Percentiles rank a stretch among this genome's conserved stretches.
Conservation (phyloP, 1,140 invertebrate genomes). For the Coelopa frigida region DNA sequence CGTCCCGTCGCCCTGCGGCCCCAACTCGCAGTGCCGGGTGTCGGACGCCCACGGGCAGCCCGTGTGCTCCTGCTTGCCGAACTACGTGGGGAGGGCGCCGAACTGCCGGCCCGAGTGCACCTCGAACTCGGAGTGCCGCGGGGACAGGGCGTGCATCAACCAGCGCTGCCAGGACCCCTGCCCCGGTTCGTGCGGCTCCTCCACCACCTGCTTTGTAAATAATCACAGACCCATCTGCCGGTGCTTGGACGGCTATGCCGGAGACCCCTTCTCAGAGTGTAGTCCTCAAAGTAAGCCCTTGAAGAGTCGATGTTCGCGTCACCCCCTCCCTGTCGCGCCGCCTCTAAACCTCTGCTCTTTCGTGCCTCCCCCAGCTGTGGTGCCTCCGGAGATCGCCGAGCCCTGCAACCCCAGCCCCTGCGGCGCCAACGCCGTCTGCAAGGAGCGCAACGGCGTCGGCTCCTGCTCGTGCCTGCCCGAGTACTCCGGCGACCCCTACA, state of each 20-base stretch:
- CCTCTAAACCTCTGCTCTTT: neutral
- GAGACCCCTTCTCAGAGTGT: slow-evolving; percentile 69
- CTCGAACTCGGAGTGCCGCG: slow-evolving; percentile 65
- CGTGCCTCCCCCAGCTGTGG: slow-evolving; percentile 23
- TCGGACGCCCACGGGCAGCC: slow-evolving; percentile 55
- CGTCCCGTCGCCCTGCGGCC: slow-evolving; percentile 70
- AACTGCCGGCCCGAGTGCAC: slow-evolving; percentile 73
- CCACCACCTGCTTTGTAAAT: slow-evolving; percentile 60
- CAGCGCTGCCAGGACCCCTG: slow-evolving; percentile 72
- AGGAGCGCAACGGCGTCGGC: slow-evolving; percentile 69
- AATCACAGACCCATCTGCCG: slow-evolving; percentile 69
- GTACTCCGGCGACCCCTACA: slow-evolving; percentile 67
- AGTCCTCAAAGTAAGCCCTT: slow-evolving; percentile 41
- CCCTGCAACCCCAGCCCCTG: slow-evolving; percentile 71
- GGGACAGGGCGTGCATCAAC: slow-evolving; percentile 64
- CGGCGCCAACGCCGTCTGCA: slow-evolving; percentile 69
- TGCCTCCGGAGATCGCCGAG: slow-evolving; percentile 48
- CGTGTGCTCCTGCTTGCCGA: slow-evolving; percentile 64
- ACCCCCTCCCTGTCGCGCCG: neutral
- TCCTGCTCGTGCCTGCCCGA: slow-evolving; percentile 64
- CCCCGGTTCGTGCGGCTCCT: slow-evolving; percentile 62
- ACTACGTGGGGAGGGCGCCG: slow-evolving; percentile 66
- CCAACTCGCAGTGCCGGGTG: slow-evolving; percentile 67
- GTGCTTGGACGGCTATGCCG: slow-evolving; percentile 63
- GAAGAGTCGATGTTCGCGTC: neutral